phyloP scores from a whole-genome alignment of 1,140 invertebrate species.

The Bombus superbus region DNA sequence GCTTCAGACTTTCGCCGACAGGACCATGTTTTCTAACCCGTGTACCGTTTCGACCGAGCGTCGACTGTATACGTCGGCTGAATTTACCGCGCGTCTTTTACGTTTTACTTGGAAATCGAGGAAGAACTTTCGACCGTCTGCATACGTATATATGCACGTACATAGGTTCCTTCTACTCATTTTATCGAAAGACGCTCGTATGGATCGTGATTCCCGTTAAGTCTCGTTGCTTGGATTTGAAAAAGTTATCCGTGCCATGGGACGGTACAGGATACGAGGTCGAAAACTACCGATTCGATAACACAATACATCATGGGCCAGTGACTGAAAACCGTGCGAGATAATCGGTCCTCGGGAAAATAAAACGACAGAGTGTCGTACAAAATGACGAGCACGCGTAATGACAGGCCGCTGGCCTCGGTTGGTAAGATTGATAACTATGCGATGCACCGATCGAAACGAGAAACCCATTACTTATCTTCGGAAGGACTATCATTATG shows the following conservation, averaged over 20 bases:
- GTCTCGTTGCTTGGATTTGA: neutral
- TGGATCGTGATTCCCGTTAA: neutral
- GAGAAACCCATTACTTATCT: slow-evolving; percentile 78
- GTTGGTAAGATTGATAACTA: slow-evolving; percentile 76
- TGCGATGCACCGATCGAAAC: slow-evolving; percentile 76
- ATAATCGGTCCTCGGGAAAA: slow-evolving; percentile 39
- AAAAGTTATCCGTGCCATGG: neutral
- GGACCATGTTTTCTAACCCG: neutral
- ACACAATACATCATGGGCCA: slow-evolving; percentile 8
- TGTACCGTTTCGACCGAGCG: neutral
- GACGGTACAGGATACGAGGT: too few relatives aligned
- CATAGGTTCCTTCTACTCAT: too few relatives aligned
- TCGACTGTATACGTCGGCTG: too few relatives aligned
- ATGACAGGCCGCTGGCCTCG: slow-evolving; percentile 71
- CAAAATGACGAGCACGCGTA: slow-evolving; percentile 68
- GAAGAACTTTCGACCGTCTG: neutral
- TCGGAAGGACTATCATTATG: slow-evolving; percentile 76
- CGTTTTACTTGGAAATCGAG: neutral
- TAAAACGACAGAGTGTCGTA: slow-evolving; percentile 58
- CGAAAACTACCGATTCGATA: neutral
- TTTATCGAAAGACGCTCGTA: neutral
- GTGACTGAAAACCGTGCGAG: slow-evolving; percentile 49
- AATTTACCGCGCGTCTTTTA: neutral
- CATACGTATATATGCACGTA: neutral
- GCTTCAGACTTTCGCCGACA: neutral